A percentile compares a stretch with the other conserved stretches of the same genome.
phyloP scores from a whole-genome alignment of 2,113 vertebrate genomes.

The Cochlearius cochlearius region DNA sequence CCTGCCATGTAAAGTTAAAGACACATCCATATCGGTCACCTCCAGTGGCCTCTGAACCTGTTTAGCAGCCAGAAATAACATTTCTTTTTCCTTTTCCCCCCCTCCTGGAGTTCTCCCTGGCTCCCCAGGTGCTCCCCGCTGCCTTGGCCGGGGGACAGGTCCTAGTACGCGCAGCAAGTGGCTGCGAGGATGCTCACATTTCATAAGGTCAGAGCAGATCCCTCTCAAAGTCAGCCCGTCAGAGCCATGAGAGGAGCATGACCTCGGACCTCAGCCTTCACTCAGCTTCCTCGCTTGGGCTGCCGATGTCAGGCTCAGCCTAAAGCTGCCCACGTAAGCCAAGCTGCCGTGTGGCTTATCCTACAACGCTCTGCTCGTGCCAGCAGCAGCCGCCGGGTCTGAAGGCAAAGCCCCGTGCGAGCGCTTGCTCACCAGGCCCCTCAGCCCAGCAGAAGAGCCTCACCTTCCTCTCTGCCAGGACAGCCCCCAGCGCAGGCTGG shows the following conservation, averaged over 20 bases:
- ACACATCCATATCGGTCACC: background rate
- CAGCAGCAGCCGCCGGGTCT: background rate
- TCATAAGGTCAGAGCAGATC: background rate
- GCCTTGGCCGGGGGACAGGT: background rate
- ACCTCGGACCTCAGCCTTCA: background rate
- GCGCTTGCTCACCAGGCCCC: background rate
- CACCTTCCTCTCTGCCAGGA: background rate
- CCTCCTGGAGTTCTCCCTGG: no score
- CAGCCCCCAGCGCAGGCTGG: background rate
- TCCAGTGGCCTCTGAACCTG: background rate
- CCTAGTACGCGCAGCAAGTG: rapidly evolving
- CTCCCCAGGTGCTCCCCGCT: background rate
- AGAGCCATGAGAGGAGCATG: background rate
- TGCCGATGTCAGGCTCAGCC: background rate
- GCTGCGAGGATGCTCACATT: background rate
- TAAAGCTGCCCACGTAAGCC: background rate
- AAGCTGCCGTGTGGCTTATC: background rate
- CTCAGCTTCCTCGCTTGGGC: background rate
- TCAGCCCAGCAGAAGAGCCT: background rate
- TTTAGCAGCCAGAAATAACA: background rate
- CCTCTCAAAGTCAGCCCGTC: background rate
- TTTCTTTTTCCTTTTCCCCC: background rate
- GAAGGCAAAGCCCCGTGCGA: background rate
- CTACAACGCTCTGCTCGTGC: background rate
- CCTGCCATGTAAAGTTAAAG: background rate